A percentile compares a stretch with the other conserved stretches of the same genome.
Evolutionary conservation across 1,140 invertebrate genomes (phyloP).

Genomic region (Semibalanus balanoides): DNA sequence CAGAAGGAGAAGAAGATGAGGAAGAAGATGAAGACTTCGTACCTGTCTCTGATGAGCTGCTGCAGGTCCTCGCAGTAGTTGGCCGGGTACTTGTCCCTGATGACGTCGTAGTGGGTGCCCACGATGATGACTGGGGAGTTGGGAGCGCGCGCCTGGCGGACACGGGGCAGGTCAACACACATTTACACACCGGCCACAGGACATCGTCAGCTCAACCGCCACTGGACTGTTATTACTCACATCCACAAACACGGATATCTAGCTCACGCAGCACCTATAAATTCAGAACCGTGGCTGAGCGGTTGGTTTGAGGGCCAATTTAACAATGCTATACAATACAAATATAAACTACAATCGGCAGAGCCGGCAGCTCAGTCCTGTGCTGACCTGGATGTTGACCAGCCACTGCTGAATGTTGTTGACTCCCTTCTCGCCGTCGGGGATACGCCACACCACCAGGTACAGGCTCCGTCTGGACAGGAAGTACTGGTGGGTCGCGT

Average conservation of each 20-base stretch:
- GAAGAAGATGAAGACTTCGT: no score
- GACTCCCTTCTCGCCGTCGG: constrained; percentile 80
- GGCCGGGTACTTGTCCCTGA: constrained; percentile 52
- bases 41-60: constrained; percentile 59
- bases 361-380: no score
- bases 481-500: constrained; percentile 97
- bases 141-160: constrained; percentile 58
- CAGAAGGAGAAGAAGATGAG: no score
- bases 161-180: neutral
- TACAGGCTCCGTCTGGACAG: constrained; percentile 89
- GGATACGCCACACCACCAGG: constrained; percentile 87
- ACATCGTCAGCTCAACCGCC: no score
- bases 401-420: constrained; percentile 87
- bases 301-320: no score
- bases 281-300: no score
- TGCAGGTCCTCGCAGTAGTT: constrained; percentile 69
- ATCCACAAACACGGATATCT: no score
- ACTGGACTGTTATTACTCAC: no score
- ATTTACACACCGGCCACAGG: no score
- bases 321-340: no score
- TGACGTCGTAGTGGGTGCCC: constrained; percentile 84
- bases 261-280: no score
- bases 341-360: no score
- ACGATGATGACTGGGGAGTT: constrained; percentile 89
- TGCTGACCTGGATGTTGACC: constrained; percentile 71